Conservation (phyloP, 1,140 invertebrate genomes). For the Apis cerana region DNA sequence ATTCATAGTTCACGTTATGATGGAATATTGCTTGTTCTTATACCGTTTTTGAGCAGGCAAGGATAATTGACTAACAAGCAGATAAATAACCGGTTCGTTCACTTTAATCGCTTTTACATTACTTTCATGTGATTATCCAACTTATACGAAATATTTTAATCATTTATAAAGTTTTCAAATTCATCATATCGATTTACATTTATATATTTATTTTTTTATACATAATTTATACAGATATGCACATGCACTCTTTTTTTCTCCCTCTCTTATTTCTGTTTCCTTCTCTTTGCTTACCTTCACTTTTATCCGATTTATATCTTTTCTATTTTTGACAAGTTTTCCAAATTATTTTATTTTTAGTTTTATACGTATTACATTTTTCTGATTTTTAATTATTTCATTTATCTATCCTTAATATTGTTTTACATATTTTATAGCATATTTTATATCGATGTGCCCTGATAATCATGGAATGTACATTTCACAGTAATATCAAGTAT, state of each 20-base stretch:
- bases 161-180: neutral
- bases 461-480: constrained; percentile 41
- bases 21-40: constrained; percentile 16
- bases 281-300: no score
- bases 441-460: constrained; percentile 39
- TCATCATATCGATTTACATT: neutral
- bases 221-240: no score
- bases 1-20: constrained; percentile 12
- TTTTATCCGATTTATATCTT: no score
- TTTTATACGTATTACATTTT: neutral
- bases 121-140: neutral
- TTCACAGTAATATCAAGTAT: constrained; percentile 15
- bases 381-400: neutral
- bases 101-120: constrained; percentile 1
- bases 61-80: neutral
- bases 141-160: neutral
- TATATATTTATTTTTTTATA: neutral
- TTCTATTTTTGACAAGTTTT: no score
- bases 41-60: constrained; percentile 13
- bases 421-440: constrained; percentile 42
- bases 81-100: constrained; percentile 5
- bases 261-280: no score
- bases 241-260: no score
- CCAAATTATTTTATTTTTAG: neutral
- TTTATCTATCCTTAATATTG: constrained; percentile 5